These are phyloP conservation scores for Morelia viridis DNA, from an alignment of 2,797 vertebrate species.

Conservation along the genomic window DNA sequence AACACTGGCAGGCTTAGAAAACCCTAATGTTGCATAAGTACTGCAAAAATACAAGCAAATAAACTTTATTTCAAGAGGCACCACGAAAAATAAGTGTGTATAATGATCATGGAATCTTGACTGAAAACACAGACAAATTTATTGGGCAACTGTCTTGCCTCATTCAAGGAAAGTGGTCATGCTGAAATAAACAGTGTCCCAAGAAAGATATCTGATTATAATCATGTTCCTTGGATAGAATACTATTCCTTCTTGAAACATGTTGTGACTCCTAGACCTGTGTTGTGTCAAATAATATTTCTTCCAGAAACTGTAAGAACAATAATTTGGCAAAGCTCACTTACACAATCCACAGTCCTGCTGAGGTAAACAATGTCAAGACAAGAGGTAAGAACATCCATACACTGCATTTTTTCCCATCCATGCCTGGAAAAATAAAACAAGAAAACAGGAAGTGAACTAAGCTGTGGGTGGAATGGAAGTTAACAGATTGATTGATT, in stretches of 20 bases:
- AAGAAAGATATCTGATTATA: not conserved
- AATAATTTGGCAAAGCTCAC: slow-evolving; percentile 55
- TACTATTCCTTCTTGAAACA: not conserved
- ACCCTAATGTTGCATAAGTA: not conserved
- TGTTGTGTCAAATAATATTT: not conserved
- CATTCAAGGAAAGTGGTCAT: not conserved
- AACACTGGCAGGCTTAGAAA: not conserved
- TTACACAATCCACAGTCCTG: slow-evolving; percentile 91
- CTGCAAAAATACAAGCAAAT: not conserved
- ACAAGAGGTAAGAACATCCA: slow-evolving; percentile 89
- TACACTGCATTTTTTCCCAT: slow-evolving; percentile 79
- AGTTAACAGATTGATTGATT: not conserved
- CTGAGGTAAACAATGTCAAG: slow-evolving; percentile 81
- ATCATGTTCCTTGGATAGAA: not conserved
- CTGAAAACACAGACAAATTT: not conserved
- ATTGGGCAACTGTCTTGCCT: not conserved
- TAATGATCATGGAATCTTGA: not conserved
- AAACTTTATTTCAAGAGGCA: not conserved
- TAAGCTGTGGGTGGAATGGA: not conserved
- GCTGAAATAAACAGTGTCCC: not conserved
- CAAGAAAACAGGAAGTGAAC: slow-evolving; percentile 11
- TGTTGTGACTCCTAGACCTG: not conserved
- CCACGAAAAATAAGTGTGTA: no score
- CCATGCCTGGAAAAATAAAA: slow-evolving; percentile 70
- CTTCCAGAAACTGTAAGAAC: not conserved